Percentiles rank a stretch among this genome's conserved stretches.
Conservation (phyloP, 2,113 vertebrate genomes). For the Prinia subflava region DNA sequence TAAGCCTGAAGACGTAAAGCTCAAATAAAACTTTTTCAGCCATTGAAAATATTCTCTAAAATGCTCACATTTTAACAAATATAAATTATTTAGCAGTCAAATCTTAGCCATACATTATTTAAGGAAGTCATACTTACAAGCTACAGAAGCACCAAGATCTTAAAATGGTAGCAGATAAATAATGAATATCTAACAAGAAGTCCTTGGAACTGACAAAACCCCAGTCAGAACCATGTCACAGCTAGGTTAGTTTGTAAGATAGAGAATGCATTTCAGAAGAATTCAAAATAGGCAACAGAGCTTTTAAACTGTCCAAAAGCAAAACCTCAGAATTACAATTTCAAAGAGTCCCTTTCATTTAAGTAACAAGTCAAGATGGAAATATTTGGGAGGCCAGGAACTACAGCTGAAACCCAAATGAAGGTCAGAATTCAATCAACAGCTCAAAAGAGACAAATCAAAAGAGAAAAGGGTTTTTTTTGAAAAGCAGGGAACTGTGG, state of each 20-base stretch:
- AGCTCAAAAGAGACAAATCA: background rate
- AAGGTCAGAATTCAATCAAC: background rate
- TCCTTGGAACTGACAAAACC: background rate
- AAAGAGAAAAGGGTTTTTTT: background rate
- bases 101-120: conserved; percentile 35
- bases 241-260: background rate
- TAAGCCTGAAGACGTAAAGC: background rate
- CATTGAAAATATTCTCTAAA: background rate
- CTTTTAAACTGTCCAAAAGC: background rate
- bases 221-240: background rate
- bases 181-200: conserved; percentile 28
- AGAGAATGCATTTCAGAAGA: background rate
- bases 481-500: background rate
- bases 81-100: conserved; percentile 35
- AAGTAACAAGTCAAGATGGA: background rate
- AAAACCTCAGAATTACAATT: conserved; percentile 7
- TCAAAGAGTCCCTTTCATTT: background rate
- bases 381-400: conserved; percentile 14
- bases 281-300: background rate
- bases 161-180: conserved; percentile 44
- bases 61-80: conserved; percentile 35
- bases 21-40: background rate
- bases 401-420: background rate
- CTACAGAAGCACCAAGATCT: background rate
- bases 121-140: conserved; percentile 4